phyloP scores from a whole-genome alignment of 2,113 vertebrate species.

The Eudorcas thomsonii region DNA sequence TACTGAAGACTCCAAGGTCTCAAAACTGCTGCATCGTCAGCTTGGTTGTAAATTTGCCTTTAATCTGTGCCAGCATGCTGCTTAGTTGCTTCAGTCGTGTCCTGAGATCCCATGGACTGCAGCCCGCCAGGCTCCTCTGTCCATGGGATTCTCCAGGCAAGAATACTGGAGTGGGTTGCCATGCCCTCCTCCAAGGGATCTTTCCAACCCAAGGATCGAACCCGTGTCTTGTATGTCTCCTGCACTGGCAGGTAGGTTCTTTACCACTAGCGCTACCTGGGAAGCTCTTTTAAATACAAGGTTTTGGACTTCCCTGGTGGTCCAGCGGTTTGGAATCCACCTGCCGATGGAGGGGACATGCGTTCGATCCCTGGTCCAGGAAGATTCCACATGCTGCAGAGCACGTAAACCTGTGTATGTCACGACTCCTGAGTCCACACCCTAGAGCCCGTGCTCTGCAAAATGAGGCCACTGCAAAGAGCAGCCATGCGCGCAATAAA shows the following conservation, averaged over 20 bases:
- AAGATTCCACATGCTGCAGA: neutral
- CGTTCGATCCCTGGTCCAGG: neutral
- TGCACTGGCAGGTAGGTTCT: neutral
- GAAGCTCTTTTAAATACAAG: neutral
- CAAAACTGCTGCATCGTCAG: neutral
- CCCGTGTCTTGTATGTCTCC: neutral
- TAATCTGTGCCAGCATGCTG: neutral
- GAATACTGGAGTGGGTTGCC: neutral
- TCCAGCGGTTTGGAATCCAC: neutral
- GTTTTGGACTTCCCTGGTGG: neutral
- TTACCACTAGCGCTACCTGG: neutral
- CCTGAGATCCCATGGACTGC: neutral
- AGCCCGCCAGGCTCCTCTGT: neutral
- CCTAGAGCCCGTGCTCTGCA: neutral
- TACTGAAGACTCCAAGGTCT: neutral
- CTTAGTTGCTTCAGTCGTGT: rapidly evolving
- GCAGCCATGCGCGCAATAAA: rapidly evolving
- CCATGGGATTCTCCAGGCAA: neutral
- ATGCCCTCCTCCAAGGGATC: neutral
- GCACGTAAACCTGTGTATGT: neutral
- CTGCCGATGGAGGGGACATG: neutral
- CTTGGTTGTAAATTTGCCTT: neutral
- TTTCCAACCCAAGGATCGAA: neutral
- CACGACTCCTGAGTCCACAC: neutral
- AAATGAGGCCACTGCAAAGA: neutral